Percentiles rank a stretch among this genome's conserved stretches.
phyloP scores from a whole-genome alignment of 2,797 vertebrate genomes.

The Hypotaenidia okinawae region DNA sequence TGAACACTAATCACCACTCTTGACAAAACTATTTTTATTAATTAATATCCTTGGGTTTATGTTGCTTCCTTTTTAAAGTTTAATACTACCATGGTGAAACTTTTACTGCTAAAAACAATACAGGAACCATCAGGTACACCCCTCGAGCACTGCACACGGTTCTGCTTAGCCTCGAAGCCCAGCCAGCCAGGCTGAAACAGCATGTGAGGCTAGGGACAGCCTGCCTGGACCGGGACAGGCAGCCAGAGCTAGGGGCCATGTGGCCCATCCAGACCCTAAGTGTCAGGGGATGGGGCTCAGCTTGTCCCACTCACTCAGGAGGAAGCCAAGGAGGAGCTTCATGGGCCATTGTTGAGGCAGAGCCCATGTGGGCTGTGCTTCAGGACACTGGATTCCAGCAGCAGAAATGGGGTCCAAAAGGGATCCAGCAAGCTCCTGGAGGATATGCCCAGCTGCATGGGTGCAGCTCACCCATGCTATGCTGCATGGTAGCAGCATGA shows the following conservation, averaged over 20 bases:
- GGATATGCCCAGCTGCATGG: not conserved
- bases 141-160: not conserved
- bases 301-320: rapidly evolving
- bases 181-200: not conserved
- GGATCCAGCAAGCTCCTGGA: not conserved
- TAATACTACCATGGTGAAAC: not conserved
- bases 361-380: not conserved
- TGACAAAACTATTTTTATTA: not conserved
- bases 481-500: not conserved
- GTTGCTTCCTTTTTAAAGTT: not conserved
- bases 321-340: not conserved
- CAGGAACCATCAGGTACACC: not conserved
- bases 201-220: not conserved
- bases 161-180: not conserved
- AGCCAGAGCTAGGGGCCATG: rapidly evolving
- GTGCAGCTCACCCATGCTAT: not conserved
- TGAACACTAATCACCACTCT: not conserved
- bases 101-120: not conserved
- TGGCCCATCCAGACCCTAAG: not conserved
- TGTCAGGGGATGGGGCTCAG: not conserved
- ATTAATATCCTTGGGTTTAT: not conserved
- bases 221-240: not conserved
- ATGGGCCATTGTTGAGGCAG: not conserved
- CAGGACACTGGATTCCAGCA: not conserved
- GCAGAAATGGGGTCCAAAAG: not conserved